phyloP scores from a whole-genome alignment of 2,113 vertebrate species.

The Silurus meridionalis region DNA sequence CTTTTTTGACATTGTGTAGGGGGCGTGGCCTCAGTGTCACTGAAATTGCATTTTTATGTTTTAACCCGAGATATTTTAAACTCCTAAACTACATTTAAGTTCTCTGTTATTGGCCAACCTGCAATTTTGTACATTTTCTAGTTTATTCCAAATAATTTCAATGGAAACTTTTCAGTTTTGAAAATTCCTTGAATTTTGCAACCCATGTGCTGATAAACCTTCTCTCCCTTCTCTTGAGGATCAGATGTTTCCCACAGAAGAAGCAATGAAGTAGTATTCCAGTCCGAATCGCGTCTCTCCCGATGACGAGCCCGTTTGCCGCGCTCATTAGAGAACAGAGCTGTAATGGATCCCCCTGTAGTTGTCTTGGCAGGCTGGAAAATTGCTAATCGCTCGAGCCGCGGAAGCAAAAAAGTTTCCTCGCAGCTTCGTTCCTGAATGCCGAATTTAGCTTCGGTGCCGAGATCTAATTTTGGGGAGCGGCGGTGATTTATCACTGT shows the following conservation, averaged over 20 bases:
- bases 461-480: not conserved
- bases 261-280: not conserved
- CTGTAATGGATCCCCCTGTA: conserved; percentile 52
- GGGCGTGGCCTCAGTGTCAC: too few species aligned
- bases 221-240: not conserved
- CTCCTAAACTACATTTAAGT: too few species aligned
- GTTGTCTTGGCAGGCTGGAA: conserved; percentile 51
- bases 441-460: not conserved
- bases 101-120: too few species aligned
- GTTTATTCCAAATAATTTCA: too few species aligned
- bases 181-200: too few species aligned
- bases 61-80: too few species aligned
- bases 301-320: not conserved
- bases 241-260: not conserved
- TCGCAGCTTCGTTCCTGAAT: conserved; percentile 31
- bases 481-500: not conserved
- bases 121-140: too few species aligned
- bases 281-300: not conserved
- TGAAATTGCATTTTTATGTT: too few species aligned
- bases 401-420: conserved; percentile 21
- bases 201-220: not conserved
- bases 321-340: conserved; percentile 16
- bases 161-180: too few species aligned
- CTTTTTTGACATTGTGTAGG: too few species aligned
- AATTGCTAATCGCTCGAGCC: conserved; percentile 56